A percentile compares a stretch with the other conserved stretches of the same genome.
phyloP scores from a whole-genome alignment of 2,113 vertebrate species.

The Lipophrys pholis region DNA sequence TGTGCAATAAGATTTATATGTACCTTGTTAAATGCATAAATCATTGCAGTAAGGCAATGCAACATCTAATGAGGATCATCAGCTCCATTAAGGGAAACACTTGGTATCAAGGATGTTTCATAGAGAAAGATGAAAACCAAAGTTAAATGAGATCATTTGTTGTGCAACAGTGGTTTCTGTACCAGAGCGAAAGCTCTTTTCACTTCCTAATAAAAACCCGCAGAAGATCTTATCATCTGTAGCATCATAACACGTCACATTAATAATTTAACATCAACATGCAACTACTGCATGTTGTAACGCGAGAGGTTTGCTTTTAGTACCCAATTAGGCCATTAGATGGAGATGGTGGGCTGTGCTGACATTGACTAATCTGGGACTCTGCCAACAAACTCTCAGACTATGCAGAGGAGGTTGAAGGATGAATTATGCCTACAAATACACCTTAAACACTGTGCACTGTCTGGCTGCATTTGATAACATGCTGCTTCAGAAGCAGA shows the following conservation, averaged over 20 bases:
- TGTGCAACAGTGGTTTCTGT: neutral
- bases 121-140: neutral
- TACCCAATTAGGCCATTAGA: constrained; percentile 54
- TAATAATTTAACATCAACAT: constrained; percentile 1
- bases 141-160: neutral
- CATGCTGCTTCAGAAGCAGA: constrained; percentile 37
- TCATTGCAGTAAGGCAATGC: constrained; percentile 7
- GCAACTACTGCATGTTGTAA: neutral
- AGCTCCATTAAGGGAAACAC: constrained; percentile 6
- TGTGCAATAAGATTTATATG: no score
- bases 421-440: constrained; percentile 49
- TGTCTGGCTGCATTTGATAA: constrained; percentile 58
- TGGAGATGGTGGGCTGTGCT: constrained; percentile 54
- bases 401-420: constrained; percentile 35
- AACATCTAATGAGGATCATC: constrained; percentile 9
- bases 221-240: neutral
- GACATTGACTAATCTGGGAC: constrained; percentile 34
- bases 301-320: neutral
- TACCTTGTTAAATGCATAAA: constrained; percentile 11
- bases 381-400: constrained; percentile 43
- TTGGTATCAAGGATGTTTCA: constrained; percentile 2
- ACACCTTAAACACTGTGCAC: constrained; percentile 51
- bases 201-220: neutral
- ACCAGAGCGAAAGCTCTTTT: neutral
- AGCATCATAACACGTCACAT: neutral